A percentile compares a stretch with the other conserved stretches of the same genome.
These are phyloP conservation scores for Trachymyrmex cornetzi DNA, from an alignment of 1,140 invertebrate genomes.

Conservation along the genomic window DNA sequence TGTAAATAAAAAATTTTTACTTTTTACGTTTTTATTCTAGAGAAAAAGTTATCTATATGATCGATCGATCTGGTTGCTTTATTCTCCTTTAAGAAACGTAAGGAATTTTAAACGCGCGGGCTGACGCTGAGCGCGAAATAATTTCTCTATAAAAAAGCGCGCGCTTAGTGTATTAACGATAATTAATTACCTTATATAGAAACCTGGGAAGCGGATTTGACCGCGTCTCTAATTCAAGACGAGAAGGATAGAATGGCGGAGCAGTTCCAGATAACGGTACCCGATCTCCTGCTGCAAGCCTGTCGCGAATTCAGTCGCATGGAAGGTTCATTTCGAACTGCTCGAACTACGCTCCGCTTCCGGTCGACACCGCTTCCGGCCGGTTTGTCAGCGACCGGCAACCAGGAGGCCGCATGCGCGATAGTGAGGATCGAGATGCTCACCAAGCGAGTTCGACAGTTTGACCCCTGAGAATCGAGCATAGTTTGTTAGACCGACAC, in stretches of 20 bases:
- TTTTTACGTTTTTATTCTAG: too few relatives aligned
- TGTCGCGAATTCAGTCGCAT: slow-evolving; percentile 3
- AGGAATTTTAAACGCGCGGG: neutral
- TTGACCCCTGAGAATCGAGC: slow-evolving; percentile 7
- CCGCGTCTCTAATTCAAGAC: slow-evolving; percentile 7
- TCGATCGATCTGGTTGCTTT: neutral
- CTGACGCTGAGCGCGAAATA: neutral
- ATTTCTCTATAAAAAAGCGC: neutral
- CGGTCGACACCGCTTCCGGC: slow-evolving; percentile 33
- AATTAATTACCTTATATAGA: neutral
- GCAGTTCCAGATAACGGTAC: slow-evolving; percentile 71
- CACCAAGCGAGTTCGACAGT: slow-evolving; percentile 8
- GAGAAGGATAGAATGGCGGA: slow-evolving; percentile 56
- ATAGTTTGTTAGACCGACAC: neutral
- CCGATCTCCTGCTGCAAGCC: slow-evolving; percentile 58
- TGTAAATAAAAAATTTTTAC: too few relatives aligned
- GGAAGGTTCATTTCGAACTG: slow-evolving; percentile 26
- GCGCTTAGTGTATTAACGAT: neutral
- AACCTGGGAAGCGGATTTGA: neutral
- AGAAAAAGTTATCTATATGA: too few relatives aligned
- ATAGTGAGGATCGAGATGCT: slow-evolving; percentile 18
- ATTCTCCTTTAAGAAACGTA: neutral
- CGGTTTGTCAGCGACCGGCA: slow-evolving; percentile 1
- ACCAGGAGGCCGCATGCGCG: slow-evolving; percentile 32
- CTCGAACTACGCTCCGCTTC: slow-evolving; percentile 23